Percentiles rank a stretch among this genome's conserved stretches.
These are phyloP conservation scores for human (Homo sapiens) DNA, from an alignment of 2,113 vertebrate genomes.

Conservation along the genomic window GRCh38 chr2:143528501-143529000, in stretches of 20 bases:
- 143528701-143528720: neutral
- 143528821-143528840: neutral
- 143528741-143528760: neutral
- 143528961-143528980: neutral
- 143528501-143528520: constrained; percentile 39
- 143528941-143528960: neutral
- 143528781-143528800: neutral
- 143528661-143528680: neutral
- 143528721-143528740: neutral
- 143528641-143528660: neutral
- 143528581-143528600: constrained; percentile 3
- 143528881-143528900: neutral
- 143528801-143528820: neutral
- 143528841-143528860: neutral
- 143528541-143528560: constrained; percentile 61
- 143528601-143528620: neutral
- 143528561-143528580: constrained; percentile 14
- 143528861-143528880: neutral
- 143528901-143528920: neutral
- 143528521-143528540: constrained; percentile 10
- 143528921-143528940: constrained; percentile 22
- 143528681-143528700: neutral
- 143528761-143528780: neutral
- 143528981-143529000: neutral
- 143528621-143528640: neutral